phyloP scores from a whole-genome alignment of 1,140 invertebrate species.

The Cotesia chilonis region DNA sequence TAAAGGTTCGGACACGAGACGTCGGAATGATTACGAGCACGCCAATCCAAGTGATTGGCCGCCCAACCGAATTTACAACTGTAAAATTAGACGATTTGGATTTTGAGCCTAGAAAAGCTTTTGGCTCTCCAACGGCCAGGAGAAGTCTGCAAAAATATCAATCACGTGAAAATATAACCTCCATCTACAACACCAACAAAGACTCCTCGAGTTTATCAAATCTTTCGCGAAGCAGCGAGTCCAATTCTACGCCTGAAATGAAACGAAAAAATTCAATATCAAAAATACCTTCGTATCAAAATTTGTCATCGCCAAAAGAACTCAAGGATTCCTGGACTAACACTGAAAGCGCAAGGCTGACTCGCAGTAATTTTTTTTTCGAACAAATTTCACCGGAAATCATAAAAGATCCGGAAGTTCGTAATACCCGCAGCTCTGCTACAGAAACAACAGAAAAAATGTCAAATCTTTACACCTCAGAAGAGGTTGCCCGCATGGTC shows the following conservation, averaged over 20 bases:
- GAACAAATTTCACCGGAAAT: conserved; percentile 34
- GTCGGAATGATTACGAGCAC: conserved; percentile 56
- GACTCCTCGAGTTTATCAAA: conserved; percentile 27
- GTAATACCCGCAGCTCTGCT: conserved; percentile 38
- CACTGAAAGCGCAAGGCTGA: conserved; percentile 24
- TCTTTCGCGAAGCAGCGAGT: conserved; percentile 25
- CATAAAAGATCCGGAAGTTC: conserved; percentile 2
- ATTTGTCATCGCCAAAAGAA: conserved; percentile 34
- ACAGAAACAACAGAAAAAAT: conserved; percentile 49
- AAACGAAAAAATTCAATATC: conserved; percentile 33
- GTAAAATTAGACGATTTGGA: conserved; percentile 21
- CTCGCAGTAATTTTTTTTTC: conserved; percentile 22
- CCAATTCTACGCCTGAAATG: conserved; percentile 28
- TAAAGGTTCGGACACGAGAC: conserved; percentile 46
- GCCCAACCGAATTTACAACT: conserved; percentile 28
- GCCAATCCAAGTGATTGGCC: conserved; percentile 43
- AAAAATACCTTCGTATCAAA: conserved; percentile 40
- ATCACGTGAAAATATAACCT: not conserved
- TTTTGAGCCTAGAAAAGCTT: conserved; percentile 17
- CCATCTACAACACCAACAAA: not conserved
- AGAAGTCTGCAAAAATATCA: conserved; percentile 1
- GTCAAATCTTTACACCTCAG: conserved; percentile 48
- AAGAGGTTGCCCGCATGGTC: conserved; percentile 46
- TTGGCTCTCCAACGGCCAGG: conserved; percentile 11
- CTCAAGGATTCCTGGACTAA: conserved; percentile 37